Percentiles rank a stretch among this genome's conserved stretches.
Conservation (phyloP, 2,797 vertebrate genomes). For the Percopsis omiscomaycus region DNA sequence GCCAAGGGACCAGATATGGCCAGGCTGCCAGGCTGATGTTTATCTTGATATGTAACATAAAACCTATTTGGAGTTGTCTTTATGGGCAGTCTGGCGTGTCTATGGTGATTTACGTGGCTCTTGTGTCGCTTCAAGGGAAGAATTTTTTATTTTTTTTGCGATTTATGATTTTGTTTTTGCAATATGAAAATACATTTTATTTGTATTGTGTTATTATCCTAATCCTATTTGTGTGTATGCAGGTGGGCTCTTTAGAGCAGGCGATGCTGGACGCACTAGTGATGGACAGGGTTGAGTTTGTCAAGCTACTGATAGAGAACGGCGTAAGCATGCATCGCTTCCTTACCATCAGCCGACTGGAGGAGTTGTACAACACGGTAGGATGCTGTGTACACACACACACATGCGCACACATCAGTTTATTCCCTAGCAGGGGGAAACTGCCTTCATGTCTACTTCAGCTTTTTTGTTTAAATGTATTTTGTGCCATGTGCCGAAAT, state of each 20-base stretch:
- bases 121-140: slow-evolving; percentile 23
- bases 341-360: slow-evolving; percentile 93
- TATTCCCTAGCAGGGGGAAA: too few relatives aligned
- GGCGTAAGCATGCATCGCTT: slow-evolving; percentile 99
- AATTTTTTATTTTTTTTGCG: slow-evolving; percentile 36
- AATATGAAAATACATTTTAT: slow-evolving; percentile 1
- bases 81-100: slow-evolving; percentile 28
- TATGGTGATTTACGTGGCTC: slow-evolving; percentile 54
- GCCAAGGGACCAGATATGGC: slow-evolving; percentile 28
- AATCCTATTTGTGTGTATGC: slow-evolving; percentile 27
- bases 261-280: slow-evolving; percentile 97
- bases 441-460: neutral
- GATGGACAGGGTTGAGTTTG: slow-evolving; percentile 98
- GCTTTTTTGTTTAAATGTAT: too few relatives aligned
- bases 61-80: slow-evolving; percentile 38
- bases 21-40: slow-evolving; percentile 38
- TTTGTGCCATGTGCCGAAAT: neutral
- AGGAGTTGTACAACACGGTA: slow-evolving; percentile 99
- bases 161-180: slow-evolving; percentile 1
- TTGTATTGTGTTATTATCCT: slow-evolving; percentile 33
- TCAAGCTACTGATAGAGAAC: slow-evolving; percentile 97
- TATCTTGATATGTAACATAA: slow-evolving; percentile 61
- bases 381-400: neutral
- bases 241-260: slow-evolving; percentile 97
- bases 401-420: neutral